A percentile compares a stretch with the other conserved stretches of the same genome.
phyloP scores from a whole-genome alignment of 2,888 invertebrate species.

The Tenodera sinensis region DNA sequence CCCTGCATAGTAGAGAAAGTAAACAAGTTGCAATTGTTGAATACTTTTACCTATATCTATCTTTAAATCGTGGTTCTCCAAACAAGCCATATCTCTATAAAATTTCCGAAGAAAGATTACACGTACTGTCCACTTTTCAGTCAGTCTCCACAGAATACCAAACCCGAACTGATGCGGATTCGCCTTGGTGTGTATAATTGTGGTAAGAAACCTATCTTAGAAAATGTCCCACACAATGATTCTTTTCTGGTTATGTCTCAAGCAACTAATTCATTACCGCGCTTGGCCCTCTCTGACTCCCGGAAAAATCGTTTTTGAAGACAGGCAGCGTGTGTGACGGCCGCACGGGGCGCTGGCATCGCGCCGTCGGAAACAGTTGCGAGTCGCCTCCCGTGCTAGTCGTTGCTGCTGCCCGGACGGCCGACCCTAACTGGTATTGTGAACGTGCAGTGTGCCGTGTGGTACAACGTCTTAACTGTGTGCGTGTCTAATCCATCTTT shows the following conservation, averaged over 20 bases:
- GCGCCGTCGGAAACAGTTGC: slow-evolving; percentile 7
- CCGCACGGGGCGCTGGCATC: slow-evolving; percentile 15
- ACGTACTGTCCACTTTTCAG: background rate
- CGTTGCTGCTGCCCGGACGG: background rate
- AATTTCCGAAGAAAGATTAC: too few species aligned
- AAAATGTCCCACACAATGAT: background rate
- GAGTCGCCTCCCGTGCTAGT: background rate
- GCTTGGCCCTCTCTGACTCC: background rate
- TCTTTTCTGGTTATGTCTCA: background rate
- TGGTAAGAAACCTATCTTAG: background rate
- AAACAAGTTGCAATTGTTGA: too few species aligned
- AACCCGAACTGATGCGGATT: background rate
- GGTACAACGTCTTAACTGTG: background rate
- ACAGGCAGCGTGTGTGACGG: background rate
- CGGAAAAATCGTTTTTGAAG: background rate
- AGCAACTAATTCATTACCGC: background rate
- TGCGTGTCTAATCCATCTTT: background rate
- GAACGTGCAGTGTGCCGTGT: slow-evolving; percentile 3
- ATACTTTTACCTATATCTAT: too few species aligned
- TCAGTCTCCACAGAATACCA: background rate
- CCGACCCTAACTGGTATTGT: background rate
- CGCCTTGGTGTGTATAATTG: background rate
- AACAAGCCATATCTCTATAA: too few species aligned
- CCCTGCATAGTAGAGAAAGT: too few species aligned
- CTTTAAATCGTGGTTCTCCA: too few species aligned